Evolutionary conservation across 1,140 invertebrate species (phyloP), one percentile per base, ranked within the genome.

Genomic region (Littorina saxatilis): DNA sequence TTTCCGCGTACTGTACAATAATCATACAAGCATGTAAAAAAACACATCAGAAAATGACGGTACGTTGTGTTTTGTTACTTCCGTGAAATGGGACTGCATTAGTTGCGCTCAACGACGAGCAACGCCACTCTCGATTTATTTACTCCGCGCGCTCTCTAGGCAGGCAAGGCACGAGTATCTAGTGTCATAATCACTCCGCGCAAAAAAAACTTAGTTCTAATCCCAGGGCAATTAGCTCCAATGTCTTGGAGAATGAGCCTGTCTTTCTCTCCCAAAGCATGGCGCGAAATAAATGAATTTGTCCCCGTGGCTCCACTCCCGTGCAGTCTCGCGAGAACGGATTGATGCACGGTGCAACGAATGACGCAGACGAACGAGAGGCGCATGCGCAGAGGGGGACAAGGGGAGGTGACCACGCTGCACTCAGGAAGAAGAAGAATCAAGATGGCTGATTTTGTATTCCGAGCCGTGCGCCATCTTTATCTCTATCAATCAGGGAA

Each of bases 161-260:
- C 15, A 23, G 55, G 55, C 9, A 20, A 20, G 55, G 27, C 55
- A 58, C 55, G 55, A 27, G 61, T 63, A 63, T 63, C 61, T 32
- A 27, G 61, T 63, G 61, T 63, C 61, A 63, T 63, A 63, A 63
- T 63, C 61, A 63, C 29, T 32, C 61, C 29, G 29, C n/a, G n/a
- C 23, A 15, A 15, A 15, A 47, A 47, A 47, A 47, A 47, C 43
- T 47, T 47, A 47, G 5, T 47, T 63, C 61, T 63, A 23, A 63
- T 63, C 61, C 61, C 61, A 27, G 23, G 32, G 61, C 61, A 63
- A 63, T 63, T 63, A 63, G 61, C 61, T 63, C 29, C 61, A 32
- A 63, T 63, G 61, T 63, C 61, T 27, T 63, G 61, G 61, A 63
- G 61, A 63, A 63, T 63, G 61, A 63, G 27, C 32, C 61, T 63